Evolutionary conservation across 2,113 vertebrate genomes (phyloP).

Genomic region (Crypturellus undulatus): DNA sequence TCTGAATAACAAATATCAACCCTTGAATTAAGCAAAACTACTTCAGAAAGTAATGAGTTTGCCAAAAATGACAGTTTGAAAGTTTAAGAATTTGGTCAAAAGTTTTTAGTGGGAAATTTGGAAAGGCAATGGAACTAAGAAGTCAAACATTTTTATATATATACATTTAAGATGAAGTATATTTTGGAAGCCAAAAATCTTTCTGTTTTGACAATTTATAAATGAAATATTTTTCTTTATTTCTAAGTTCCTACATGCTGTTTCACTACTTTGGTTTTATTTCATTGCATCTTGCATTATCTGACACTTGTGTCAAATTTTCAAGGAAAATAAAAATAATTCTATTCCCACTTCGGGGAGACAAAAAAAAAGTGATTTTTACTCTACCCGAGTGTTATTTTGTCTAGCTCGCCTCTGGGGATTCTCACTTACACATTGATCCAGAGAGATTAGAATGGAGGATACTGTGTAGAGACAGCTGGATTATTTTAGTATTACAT

Average conservation of each 20-base stretch:
- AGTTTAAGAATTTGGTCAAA: background rate
- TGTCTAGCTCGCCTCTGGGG: background rate
- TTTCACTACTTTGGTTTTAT: background rate
- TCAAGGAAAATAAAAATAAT: background rate
- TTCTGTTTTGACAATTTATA: background rate
- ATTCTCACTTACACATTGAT: background rate
- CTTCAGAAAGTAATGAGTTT: background rate
- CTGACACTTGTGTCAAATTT: background rate
- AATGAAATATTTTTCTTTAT: fast-evolving
- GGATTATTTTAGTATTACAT: background rate
- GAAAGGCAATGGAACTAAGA: fast-evolving
- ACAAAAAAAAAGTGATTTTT: background rate
- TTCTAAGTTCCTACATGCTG: background rate
- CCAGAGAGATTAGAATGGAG: background rate
- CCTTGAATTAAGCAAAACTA: background rate
- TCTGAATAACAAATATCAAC: background rate
- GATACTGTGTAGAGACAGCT: background rate
- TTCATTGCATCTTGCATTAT: background rate
- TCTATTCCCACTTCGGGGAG: background rate
- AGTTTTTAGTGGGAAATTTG: background rate
- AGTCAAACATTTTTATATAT: background rate
- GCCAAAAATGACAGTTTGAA: background rate
- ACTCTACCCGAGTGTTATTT: background rate
- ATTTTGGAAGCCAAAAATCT: background rate
- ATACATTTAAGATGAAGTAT: background rate